Evolutionary conservation across 2,888 invertebrate species (phyloP).

Genomic region (Kryphioiulus occultus): DNA sequence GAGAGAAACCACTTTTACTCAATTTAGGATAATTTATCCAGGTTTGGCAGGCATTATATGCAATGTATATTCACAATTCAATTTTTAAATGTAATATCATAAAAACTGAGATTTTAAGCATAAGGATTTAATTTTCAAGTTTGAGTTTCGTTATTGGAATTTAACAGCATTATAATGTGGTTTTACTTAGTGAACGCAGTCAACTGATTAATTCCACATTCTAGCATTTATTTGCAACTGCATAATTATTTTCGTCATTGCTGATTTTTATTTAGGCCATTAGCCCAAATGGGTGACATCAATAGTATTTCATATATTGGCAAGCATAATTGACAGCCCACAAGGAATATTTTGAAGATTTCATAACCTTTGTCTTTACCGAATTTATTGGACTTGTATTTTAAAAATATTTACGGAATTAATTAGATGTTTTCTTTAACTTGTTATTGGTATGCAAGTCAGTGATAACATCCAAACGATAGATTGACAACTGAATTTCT

Average conservation of each 20-base stretch:
- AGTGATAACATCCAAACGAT: neutral
- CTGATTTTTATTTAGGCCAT: neutral
- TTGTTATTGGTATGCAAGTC: neutral
- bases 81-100: too few relatives aligned
- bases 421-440: neutral
- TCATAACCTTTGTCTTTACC: neutral
- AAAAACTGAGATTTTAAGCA: too few relatives aligned
- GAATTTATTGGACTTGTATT: neutral
- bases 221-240: neutral
- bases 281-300: neutral
- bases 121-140: neutral
- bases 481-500: constrained; percentile 3
- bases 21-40: too few relatives aligned
- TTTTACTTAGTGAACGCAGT: neutral
- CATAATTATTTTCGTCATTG: neutral
- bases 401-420: neutral
- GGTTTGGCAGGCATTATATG: too few relatives aligned
- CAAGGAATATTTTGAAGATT: neutral
- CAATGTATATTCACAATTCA: too few relatives aligned
- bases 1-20: too few relatives aligned
- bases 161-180: neutral
- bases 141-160: neutral
- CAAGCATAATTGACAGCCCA: neutral
- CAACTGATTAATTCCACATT: neutral
- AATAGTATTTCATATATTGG: neutral